Conservation (phyloP, 2,888 invertebrate species). For the Strigamia transsilvanica region DNA sequence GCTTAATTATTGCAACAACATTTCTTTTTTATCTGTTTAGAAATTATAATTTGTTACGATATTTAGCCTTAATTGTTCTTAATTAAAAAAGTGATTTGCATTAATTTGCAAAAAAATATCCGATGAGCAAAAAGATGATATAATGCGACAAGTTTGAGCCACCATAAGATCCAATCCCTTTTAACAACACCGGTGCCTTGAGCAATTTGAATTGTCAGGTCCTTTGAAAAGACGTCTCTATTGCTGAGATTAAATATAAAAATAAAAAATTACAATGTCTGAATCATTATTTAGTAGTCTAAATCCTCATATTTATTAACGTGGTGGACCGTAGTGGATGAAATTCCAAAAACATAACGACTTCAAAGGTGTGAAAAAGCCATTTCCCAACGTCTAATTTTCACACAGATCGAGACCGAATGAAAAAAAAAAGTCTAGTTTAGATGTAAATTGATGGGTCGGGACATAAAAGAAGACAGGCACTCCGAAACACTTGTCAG, state of each 20-base stretch:
- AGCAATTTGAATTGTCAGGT: neutral
- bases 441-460: slow-evolving; percentile 23
- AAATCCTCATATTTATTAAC: neutral
- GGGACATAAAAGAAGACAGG: slow-evolving; percentile 22
- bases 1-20: too few species aligned
- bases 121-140: too few species aligned
- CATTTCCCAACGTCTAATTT: neutral
- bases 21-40: too few species aligned
- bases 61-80: neutral
- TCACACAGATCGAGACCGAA: neutral
- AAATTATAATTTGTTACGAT: too few species aligned
- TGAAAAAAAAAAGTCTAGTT: neutral
- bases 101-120: neutral
- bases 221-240: neutral
- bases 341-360: too few species aligned
- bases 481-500: neutral
- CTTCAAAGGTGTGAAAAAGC: neutral
- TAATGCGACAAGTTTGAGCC: neutral
- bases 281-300: neutral
- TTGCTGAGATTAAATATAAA: neutral
- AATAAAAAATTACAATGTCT: neutral
- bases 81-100: neutral
- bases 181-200: neutral
- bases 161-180: neutral
- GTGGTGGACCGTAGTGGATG: too few species aligned